A percentile compares a stretch with the other conserved stretches of the same genome.
phyloP scores from a whole-genome alignment of 2,888 invertebrate species.

The Syritta pipiens region DNA sequence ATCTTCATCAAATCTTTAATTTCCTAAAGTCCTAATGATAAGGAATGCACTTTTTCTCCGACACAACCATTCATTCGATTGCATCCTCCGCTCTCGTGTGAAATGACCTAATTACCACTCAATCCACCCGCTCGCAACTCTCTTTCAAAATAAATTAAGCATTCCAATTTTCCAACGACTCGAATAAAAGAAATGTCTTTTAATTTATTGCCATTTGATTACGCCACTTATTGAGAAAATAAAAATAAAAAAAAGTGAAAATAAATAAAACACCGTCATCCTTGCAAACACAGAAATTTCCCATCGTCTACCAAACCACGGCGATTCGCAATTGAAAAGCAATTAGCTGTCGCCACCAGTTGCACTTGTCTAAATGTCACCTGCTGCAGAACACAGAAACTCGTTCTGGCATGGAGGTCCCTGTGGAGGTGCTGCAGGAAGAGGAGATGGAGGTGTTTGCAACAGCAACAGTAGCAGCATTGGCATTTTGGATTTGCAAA shows the following conservation, averaged over 20 bases:
- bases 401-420: slow-evolving; percentile 53
- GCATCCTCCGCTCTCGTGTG: too few species aligned
- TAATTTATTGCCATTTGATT: slow-evolving; percentile 45
- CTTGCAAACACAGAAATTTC: not conserved
- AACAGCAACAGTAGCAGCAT: too few species aligned
- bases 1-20: too few species aligned
- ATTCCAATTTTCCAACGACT: not conserved
- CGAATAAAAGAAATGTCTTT: not conserved
- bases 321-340: slow-evolving; percentile 56
- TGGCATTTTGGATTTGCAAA: too few species aligned
- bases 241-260: slow-evolving; percentile 15
- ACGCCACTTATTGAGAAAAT: slow-evolving; percentile 32
- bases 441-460: too few species aligned
- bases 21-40: too few species aligned
- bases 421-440: too few species aligned
- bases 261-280: not conserved
- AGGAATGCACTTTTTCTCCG: too few species aligned
- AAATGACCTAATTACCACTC: too few species aligned
- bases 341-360: slow-evolving; percentile 64
- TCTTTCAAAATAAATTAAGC: not conserved
- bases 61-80: too few species aligned
- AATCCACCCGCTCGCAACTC: not conserved
- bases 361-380: slow-evolving; percentile 65
- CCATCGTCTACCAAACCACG: slow-evolving; percentile 5
- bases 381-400: slow-evolving; percentile 43